Conservation (phyloP, 2,113 vertebrate species). For the Trogon melanurus region DNA sequence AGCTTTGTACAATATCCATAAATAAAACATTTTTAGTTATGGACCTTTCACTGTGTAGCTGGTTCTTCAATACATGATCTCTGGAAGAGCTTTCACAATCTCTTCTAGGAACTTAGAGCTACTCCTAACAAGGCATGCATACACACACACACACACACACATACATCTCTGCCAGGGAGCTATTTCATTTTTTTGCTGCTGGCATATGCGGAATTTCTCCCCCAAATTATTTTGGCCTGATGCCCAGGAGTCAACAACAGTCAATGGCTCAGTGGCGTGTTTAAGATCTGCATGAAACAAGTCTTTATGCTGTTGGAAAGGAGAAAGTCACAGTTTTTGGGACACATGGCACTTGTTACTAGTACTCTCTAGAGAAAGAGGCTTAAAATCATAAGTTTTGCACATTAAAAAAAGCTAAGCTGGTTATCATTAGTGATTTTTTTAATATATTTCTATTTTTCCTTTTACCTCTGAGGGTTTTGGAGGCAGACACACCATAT, state of each 20-base stretch:
- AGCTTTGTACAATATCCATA: not conserved
- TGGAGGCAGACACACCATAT: not conserved
- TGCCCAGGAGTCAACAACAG: not conserved
- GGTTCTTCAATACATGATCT: not conserved
- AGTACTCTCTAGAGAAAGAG: not conserved
- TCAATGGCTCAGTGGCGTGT: not conserved
- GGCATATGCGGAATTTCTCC: constrained; percentile 6
- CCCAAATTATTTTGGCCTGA: not conserved
- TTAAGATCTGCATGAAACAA: constrained; percentile 4
- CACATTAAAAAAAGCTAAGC: not conserved
- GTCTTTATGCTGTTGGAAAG: not conserved
- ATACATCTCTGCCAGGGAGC: not conserved
- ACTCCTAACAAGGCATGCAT: not conserved
- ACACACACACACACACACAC: not conserved
- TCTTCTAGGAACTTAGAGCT: not conserved
- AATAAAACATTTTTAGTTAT: not conserved
- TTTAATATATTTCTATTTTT: not conserved
- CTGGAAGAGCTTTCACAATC: not conserved
- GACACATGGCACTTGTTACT: not conserved
- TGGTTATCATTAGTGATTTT: not conserved
- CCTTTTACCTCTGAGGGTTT: not conserved
- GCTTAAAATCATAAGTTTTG: not conserved
- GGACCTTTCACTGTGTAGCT: not conserved
- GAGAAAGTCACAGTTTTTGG: not conserved
- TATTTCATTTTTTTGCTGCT: not conserved